Evolutionary conservation across 2,888 invertebrate species (phyloP).

Genomic region (Megalurothrips usitatus): DNA sequence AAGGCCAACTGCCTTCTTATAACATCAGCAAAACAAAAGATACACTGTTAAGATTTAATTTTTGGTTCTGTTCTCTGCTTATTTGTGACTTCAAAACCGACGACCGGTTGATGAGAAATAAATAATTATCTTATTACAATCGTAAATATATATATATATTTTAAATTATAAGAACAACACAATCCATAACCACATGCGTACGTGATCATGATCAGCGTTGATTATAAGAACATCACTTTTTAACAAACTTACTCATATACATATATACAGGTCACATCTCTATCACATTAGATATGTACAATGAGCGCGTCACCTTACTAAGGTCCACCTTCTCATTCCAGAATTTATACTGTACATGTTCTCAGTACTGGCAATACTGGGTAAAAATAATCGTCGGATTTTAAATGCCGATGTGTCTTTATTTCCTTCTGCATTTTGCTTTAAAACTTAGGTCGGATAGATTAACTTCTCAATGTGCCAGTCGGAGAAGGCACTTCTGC

Average conservation of each 20-base stretch:
- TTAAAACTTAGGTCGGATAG: too few species aligned
- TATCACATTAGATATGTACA: slow-evolving; percentile 27
- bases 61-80: slow-evolving; percentile 17
- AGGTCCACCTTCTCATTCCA: not conserved
- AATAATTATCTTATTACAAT: slow-evolving; percentile 15
- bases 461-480: too few species aligned
- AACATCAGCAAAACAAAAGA: not conserved
- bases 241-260: slow-evolving; percentile 23
- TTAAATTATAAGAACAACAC: not conserved
- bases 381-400: too few species aligned
- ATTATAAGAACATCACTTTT: not conserved
- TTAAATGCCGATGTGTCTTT: too few species aligned
- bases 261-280: slow-evolving; percentile 16
- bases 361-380: too few species aligned
- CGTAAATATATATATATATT: slow-evolving; percentile 12
- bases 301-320: slow-evolving; percentile 4
- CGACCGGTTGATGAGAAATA: not conserved
- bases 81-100: not conserved
- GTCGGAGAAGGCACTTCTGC: too few species aligned
- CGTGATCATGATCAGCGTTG: not conserved
- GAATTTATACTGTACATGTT: too few species aligned
- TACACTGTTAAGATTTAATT: not conserved
- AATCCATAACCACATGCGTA: not conserved
- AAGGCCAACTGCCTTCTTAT: not conserved
- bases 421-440: too few species aligned